phyloP scores from a whole-genome alignment of 2,797 vertebrate genomes.

The Orientallactaga sibirica region DNA sequence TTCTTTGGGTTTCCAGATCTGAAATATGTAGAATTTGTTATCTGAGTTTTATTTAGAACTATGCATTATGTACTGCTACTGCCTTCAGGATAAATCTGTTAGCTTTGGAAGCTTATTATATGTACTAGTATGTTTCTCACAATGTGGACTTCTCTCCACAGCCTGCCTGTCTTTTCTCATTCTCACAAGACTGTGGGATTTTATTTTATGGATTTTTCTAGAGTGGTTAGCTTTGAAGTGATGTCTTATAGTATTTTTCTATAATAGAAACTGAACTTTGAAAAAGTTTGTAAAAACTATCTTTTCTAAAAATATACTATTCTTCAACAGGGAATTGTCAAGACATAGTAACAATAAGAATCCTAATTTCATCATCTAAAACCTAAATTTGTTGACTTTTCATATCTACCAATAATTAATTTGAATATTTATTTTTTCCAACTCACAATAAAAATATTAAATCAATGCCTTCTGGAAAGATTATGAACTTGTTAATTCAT shows the following conservation, averaged over 20 bases:
- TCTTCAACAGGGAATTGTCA: constrained; percentile 7
- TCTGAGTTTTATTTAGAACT: not conserved
- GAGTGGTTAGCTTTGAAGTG: not conserved
- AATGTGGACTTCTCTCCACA: not conserved
- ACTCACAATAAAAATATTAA: constrained; percentile 36
- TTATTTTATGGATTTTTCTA: not conserved
- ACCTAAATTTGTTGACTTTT: constrained; percentile 29
- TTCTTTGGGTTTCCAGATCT: not conserved
- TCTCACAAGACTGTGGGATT: not conserved
- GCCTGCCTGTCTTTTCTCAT: not conserved
- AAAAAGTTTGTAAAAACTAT: constrained; percentile 3
- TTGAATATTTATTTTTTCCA: constrained; percentile 6
- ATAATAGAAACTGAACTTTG: not conserved
- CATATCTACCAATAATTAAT: not conserved
- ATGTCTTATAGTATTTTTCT: not conserved
- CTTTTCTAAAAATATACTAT: not conserved
- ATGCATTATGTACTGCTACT: fast-evolving
- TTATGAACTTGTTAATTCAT: constrained; percentile 34
- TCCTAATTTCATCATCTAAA: not conserved
- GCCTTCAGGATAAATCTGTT: constrained; percentile 1
- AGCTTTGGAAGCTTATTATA: not conserved
- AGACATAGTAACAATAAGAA: not conserved
- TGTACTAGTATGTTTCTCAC: not conserved
- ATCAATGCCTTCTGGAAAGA: constrained; percentile 46
- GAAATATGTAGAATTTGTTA: not conserved